A percentile compares a stretch with the other conserved stretches of the same genome.
Evolutionary conservation across 2,113 vertebrate species (phyloP).

Genomic region (Uropsilus gracilis): DNA sequence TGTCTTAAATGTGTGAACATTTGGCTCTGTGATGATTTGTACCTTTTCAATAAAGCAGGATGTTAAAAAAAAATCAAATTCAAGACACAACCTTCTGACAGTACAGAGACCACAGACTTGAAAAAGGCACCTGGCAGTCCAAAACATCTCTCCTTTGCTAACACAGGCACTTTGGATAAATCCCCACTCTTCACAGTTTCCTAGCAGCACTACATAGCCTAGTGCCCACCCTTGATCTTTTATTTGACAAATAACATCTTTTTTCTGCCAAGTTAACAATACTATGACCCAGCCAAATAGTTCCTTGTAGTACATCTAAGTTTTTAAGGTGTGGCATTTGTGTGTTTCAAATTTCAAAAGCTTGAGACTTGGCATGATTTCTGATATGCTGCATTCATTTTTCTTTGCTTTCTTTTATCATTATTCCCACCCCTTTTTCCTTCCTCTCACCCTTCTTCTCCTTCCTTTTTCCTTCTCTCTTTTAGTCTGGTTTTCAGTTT

Average conservation of each 20-base stretch:
- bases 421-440: neutral
- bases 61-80: slow-evolving; percentile 15
- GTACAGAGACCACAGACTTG: neutral
- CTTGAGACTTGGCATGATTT: slow-evolving; percentile 36
- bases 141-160: neutral
- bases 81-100: neutral
- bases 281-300: slow-evolving; percentile 49
- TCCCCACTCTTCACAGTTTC: neutral
- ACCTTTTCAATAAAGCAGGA: neutral
- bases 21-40: neutral
- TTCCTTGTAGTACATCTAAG: neutral
- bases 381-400: neutral
- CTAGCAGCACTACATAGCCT: neutral
- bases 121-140: neutral
- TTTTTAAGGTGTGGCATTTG: slow-evolving; percentile 34
- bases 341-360: slow-evolving; percentile 67
- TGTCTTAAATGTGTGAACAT: slow-evolving; percentile 13
- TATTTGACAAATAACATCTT: slow-evolving; percentile 13
- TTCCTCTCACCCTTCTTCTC: no score
- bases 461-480: no score
- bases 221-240: neutral
- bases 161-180: neutral
- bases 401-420: neutral
- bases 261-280: slow-evolving; percentile 59
- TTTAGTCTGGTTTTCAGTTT: neutral